phyloP scores from a whole-genome alignment of 2,888 invertebrate genomes.

The Pristionchus arcanus region DNA sequence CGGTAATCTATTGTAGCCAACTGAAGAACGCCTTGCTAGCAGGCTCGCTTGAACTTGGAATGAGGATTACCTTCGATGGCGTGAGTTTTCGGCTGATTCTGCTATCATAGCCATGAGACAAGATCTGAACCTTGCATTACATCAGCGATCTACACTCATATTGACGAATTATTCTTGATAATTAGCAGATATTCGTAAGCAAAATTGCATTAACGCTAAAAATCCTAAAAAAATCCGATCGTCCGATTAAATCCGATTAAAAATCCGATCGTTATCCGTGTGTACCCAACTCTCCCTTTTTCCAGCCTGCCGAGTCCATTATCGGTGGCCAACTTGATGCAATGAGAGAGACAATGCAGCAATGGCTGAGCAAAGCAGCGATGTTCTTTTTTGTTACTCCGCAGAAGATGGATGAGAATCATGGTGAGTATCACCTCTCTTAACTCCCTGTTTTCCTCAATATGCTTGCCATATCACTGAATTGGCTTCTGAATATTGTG shows the following conservation, averaged over 20 bases:
- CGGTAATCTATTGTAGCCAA: not conserved
- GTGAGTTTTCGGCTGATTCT: not conserved
- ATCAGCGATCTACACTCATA: not conserved
- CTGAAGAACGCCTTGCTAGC: not conserved
- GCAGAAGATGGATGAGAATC: conserved; percentile 15
- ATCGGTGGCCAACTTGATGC: not conserved
- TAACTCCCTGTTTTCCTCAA: too few relatives aligned
- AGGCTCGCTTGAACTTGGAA: not conserved
- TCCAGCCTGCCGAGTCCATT: not conserved
- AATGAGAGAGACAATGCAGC: not conserved
- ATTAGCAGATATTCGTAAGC: too few relatives aligned
- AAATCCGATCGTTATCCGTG: too few relatives aligned
- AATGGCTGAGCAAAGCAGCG: not conserved
- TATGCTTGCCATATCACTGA: too few relatives aligned
- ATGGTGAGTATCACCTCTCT: not conserved
- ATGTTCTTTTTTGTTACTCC: conserved; percentile 38
- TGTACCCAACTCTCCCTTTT: too few relatives aligned
- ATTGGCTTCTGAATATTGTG: too few relatives aligned
- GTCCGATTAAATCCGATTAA: too few relatives aligned
- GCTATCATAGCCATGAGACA: not conserved
- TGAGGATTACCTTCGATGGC: not conserved
- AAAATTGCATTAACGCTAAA: too few relatives aligned
- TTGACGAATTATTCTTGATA: too few relatives aligned
- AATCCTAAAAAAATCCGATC: too few relatives aligned
- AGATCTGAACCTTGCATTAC: not conserved